Evolutionary conservation across 2,888 invertebrate species (phyloP), one percentile per base, ranked within the genome.

Genomic region (Eupithecia abbreviata): DNA sequence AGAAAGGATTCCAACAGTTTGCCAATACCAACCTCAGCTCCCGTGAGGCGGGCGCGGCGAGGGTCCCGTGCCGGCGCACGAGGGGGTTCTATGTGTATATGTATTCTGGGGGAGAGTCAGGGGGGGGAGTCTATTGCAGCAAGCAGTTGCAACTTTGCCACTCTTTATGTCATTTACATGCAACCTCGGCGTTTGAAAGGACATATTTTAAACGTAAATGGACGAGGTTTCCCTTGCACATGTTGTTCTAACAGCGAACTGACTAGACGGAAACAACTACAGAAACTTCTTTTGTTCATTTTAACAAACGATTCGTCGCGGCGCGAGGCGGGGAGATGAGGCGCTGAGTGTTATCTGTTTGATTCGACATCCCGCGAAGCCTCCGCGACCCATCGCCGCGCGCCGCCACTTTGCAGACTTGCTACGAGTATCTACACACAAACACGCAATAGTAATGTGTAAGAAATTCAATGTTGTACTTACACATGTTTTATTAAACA

Each of bases 101-200:
- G 77, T 74, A 77, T 74, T 43, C 71, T 4, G 47, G 65, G 15
- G 7, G 18, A 30, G 30, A 41, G 45, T 42, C 6, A 30, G 30
- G 73, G 58, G 15, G 47, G 73, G 55, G 13, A 10, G 5, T 67
- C 69, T 51, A 13, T 70, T 73, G 66, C 47, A 67, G 77, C 75
- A 75, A 77, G 67, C 71, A 73, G 72, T 70, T 75, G 66, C 74
- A 75, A 70, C 72, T 75, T 75, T 72, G 66, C 45, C 69, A 75
- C 72, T 72, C 71, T 75, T 71, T 67, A 45, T 72, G 47, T 47
- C 67, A 70, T 72, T 77, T 69, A 69, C 74, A 72, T 74, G 71
- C 69, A 71, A 18, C 58, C 58, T 73, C 43, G 5, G 18, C 13
- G 10, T 42, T 66, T 51, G 13, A 51, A 51, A 15, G n/a, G n/a